Evolutionary conservation across 2,888 invertebrate genomes (phyloP).

Genomic region (Volucella inflata): DNA sequence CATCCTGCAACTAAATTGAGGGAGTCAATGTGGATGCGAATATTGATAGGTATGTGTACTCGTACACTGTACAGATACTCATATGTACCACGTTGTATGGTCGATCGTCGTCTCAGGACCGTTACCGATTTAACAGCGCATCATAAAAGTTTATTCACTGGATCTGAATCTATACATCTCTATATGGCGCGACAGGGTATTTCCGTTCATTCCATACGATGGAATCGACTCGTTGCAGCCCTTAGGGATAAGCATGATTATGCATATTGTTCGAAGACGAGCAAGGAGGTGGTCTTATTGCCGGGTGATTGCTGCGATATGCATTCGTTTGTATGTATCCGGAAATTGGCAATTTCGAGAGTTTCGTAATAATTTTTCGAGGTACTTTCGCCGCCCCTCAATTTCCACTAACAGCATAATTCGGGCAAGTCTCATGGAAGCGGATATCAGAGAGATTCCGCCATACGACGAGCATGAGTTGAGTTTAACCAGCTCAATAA

Average conservation of each 20-base stretch:
- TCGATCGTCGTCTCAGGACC: conserved; percentile 48
- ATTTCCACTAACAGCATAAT: conserved; percentile 47
- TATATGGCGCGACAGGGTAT: conserved; percentile 59
- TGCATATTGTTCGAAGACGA: conserved; percentile 54
- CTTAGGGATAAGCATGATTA: conserved; percentile 57
- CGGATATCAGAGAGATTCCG: neutral
- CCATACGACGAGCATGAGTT: neutral
- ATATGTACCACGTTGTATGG: conserved; percentile 5
- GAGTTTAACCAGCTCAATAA: conserved; percentile 62
- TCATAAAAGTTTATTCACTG: conserved; percentile 72
- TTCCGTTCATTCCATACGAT: conserved; percentile 26
- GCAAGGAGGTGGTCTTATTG: conserved; percentile 22
- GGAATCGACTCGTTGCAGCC: conserved; percentile 11
- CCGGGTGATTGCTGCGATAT: conserved; percentile 29
- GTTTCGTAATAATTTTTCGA: conserved; percentile 67
- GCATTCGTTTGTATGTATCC: neutral
- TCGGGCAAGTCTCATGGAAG: conserved; percentile 15
- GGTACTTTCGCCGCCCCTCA: conserved; percentile 6
- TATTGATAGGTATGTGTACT: neutral
- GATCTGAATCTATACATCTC: conserved; percentile 17
- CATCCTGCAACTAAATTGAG: conserved; percentile 53
- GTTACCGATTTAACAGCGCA: conserved; percentile 60
- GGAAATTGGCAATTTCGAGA: conserved; percentile 72
- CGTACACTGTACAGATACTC: too few relatives aligned
- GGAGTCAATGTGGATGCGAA: conserved; percentile 55